Evolutionary conservation across 2,888 invertebrate genomes (phyloP).

Genomic region (Panzeria rudis): DNA sequence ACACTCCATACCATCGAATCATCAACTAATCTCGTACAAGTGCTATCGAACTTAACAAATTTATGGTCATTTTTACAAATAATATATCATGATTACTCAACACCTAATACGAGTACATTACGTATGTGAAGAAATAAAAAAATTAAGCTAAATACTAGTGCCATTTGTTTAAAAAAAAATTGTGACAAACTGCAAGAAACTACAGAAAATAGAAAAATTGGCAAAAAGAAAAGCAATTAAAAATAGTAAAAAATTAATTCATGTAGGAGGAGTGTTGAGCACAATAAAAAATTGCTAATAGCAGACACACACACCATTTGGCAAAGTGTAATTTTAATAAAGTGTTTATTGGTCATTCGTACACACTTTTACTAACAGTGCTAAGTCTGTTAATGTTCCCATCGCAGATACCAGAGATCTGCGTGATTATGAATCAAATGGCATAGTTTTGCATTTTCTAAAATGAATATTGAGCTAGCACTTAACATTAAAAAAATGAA

Average conservation of each 20-base stretch:
- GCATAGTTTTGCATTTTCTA: no score
- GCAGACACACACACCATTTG: background rate
- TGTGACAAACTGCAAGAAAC: background rate
- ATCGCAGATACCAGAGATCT: no score
- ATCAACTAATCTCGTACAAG: slow-evolving; percentile 1
- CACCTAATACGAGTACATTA: background rate
- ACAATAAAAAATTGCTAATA: background rate
- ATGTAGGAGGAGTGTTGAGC: background rate
- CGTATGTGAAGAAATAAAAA: background rate
- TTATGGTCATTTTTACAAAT: slow-evolving; percentile 9
- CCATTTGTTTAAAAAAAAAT: background rate
- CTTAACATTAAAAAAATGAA: no score
- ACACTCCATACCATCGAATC: background rate
- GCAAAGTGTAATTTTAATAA: slow-evolving; percentile 49
- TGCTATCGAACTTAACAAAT: slow-evolving; percentile 22
- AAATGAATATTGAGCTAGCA: no score
- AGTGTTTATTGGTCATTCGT: slow-evolving; percentile 51
- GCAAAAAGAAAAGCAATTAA: slow-evolving; percentile 13
- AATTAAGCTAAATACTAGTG: background rate
- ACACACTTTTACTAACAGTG: background rate
- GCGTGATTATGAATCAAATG: no score
- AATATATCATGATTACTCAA: slow-evolving; percentile 33
- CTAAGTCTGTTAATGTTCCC: background rate
- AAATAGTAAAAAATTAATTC: background rate
- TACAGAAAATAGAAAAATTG: background rate